Percentiles rank a stretch among this genome's conserved stretches.
These are phyloP conservation scores for Pelobates cultripes DNA, from an alignment of 2,797 vertebrate species.

Conservation along the genomic window DNA sequence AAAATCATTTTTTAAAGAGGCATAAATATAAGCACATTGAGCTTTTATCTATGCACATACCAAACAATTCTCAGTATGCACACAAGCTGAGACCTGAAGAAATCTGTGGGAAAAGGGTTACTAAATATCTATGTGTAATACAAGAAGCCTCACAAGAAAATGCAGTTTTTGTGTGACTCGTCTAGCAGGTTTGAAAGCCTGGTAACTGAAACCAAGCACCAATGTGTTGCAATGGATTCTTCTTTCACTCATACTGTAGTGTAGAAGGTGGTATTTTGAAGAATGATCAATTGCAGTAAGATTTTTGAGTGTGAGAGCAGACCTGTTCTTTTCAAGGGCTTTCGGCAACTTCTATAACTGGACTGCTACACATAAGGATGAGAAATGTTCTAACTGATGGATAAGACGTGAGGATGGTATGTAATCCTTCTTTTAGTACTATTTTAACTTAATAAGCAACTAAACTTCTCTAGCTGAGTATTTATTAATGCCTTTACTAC, in stretches of 20 bases:
- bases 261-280: neutral
- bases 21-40: too few relatives aligned
- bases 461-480: too few relatives aligned
- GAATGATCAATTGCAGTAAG: constrained; percentile 11
- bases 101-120: constrained; percentile 55
- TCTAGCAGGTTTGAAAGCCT: constrained; percentile 34
- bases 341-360: neutral
- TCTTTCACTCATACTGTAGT: constrained; percentile 15
- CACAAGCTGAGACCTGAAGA: constrained; percentile 49
- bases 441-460: neutral
- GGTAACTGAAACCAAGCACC: constrained; percentile 23
- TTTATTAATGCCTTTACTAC: too few relatives aligned
- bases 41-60: neutral
- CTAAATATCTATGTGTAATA: constrained; percentile 55
- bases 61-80: constrained; percentile 20
- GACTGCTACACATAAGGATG: neutral
- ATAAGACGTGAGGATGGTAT: constrained; percentile 33
- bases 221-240: constrained; percentile 18
- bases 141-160: constrained; percentile 45
- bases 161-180: constrained; percentile 41
- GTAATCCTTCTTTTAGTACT: neutral
- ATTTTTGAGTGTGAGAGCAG: neutral
- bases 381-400: neutral
- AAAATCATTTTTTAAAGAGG: too few relatives aligned
- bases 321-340: neutral